Percentiles rank a stretch among this genome's conserved stretches.
phyloP scores from a whole-genome alignment of 2,888 invertebrate genomes.

The Rhagium mordax region DNA sequence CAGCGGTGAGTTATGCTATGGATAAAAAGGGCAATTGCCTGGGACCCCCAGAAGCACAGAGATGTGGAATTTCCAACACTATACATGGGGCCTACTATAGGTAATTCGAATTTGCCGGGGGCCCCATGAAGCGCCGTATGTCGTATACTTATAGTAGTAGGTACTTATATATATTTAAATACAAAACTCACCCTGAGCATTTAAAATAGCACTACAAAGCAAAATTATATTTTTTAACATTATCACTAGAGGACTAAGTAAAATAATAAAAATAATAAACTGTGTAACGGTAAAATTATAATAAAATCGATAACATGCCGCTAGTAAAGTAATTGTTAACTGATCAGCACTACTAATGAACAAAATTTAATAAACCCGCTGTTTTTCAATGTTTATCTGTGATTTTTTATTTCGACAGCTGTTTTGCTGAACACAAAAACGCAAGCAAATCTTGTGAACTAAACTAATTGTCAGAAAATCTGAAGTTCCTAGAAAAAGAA shows the following conservation, averaged over 20 bases:
- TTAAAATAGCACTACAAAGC: conserved; percentile 50
- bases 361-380: background rate
- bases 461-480: no score
- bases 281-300: conserved; percentile 41
- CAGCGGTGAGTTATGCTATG: no score
- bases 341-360: background rate
- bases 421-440: background rate
- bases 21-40: no score
- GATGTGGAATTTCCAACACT: no score
- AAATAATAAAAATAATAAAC: conserved; percentile 43
- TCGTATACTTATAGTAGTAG: no score
- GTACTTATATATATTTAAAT: background rate
- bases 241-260: conserved; percentile 44
- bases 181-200: conserved; percentile 49
- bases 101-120: no score
- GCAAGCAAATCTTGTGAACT: background rate
- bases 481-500: no score
- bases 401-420: conserved; percentile 14
- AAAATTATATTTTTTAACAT: conserved; percentile 57
- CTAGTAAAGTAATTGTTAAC: conserved; percentile 40
- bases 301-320: conserved; percentile 29
- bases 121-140: no score
- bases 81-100: no score
- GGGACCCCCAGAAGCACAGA: no score
- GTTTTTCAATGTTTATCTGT: background rate